Evolutionary conservation across 2,113 vertebrate species (phyloP), one percentile per base, ranked within the genome.

Genomic region (Falco punctatus): DNA sequence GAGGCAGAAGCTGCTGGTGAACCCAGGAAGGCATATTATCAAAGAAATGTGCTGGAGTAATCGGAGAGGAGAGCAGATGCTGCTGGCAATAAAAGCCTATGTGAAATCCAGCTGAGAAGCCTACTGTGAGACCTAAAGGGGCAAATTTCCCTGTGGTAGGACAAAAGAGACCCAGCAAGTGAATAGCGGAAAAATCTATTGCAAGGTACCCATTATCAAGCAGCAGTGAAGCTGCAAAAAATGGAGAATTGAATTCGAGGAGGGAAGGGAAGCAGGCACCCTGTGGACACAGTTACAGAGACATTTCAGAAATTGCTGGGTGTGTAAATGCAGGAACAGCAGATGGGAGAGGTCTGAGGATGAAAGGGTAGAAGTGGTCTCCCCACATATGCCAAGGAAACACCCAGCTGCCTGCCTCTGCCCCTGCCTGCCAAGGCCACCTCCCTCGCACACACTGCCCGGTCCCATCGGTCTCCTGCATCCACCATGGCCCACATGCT

Each of bases 21-120:
- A 42, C 69, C 78, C 77, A 40, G 81, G 1, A 87, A 78, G 88
- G 89, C 88, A 46, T 7, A 42, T 83, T 69, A 94, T 94, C 91
- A 85, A 71, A 86, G 90, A 72, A 72, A 75, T 18, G 62, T 28
- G 90, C 91, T 69, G 89, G 72, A 90, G 96, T 92, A 92, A 96
- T 96, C 48, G 9, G 33, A 86, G 95, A 74, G 92, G 94, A 94
- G 92, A 91, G 75, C 96, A 93, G 74, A 88, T 51, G 93, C 90
- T 87, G 71, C 57, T n/a, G 79, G 94, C 95, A 96, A 92, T 90
- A 81, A 96, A 94, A 81, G 92, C 64, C 83, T 57, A 2, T 11
- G 69, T 7, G 35, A 61, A 91, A 83, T 62, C 93, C 96, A 94
- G 95, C 96, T 79, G 97, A 86, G 97, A 96, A 87, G 27, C 88